Conservation (phyloP, 2,888 invertebrate genomes). For the Sylvicola cinctus region DNA sequence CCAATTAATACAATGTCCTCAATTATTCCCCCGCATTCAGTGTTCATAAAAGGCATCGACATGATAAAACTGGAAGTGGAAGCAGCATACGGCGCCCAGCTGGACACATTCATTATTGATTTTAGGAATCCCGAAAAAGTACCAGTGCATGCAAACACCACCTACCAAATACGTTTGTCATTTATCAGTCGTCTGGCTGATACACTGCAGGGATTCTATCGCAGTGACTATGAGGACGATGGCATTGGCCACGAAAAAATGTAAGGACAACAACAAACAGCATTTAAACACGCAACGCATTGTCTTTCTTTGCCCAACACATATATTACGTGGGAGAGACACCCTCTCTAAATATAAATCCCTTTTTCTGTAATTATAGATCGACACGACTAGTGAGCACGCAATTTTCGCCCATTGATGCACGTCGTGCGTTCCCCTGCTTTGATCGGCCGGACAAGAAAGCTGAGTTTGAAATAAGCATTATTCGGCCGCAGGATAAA, state of each 20-base stretch:
- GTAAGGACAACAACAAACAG: no score
- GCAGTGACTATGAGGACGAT: constrained; percentile 27
- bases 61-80: constrained; percentile 8
- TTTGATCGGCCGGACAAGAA: constrained; percentile 73
- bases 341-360: no score
- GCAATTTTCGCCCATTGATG: constrained; percentile 61
- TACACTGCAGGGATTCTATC: constrained; percentile 32
- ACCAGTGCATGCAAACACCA: constrained; percentile 2
- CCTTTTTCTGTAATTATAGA: no score
- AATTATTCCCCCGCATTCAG: neutral
- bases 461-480: constrained; percentile 48
- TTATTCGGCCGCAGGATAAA: constrained; percentile 31
- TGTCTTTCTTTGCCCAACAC: no score
- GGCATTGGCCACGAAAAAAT: constrained; percentile 16
- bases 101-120: constrained; percentile 18
- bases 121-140: constrained; percentile 8
- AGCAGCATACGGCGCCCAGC: constrained; percentile 18
- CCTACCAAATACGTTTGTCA: constrained; percentile 21
- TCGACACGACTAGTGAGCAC: constrained; percentile 36
- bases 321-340: no score
- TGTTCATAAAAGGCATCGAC: neutral
- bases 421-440: constrained; percentile 67
- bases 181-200: constrained; percentile 32
- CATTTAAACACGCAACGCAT: no score
- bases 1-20: no score